A percentile compares a stretch with the other conserved stretches of the same genome.
Conservation (phyloP, 2,113 vertebrate genomes). For the Dicerorhinus sumatrensis region DNA sequence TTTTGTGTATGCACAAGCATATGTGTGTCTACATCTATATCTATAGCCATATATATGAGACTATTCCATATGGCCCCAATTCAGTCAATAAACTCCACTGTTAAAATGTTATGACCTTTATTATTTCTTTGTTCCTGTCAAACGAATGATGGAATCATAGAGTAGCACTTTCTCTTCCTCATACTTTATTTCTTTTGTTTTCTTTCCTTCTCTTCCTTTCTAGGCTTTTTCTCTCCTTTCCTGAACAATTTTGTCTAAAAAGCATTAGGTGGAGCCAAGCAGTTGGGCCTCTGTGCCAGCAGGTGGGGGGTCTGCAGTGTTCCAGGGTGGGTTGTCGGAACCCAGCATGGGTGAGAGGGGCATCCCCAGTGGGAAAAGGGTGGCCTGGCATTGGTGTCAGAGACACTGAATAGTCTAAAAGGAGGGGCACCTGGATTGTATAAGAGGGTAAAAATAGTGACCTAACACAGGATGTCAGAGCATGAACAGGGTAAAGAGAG, state of each 20-base stretch:
- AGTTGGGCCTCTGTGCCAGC: background rate
- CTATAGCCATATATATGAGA: background rate
- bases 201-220: background rate
- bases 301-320: background rate
- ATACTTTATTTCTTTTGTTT: background rate
- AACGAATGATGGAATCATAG: background rate
- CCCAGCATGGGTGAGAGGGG: background rate
- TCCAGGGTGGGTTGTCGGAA: background rate
- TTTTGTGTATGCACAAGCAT: background rate
- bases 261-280: background rate
- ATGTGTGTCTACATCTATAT: background rate
- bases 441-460: background rate
- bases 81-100: background rate
- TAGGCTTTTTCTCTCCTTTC: background rate
- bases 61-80: background rate
- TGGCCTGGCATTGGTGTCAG: background rate
- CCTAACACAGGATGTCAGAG: background rate
- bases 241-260: background rate
- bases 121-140: background rate
- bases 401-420: background rate
- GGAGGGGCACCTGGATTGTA: background rate
- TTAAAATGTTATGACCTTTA: background rate
- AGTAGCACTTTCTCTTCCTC: background rate
- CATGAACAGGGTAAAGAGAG: background rate
- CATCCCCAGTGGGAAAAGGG: background rate